Evolutionary conservation across 2,797 vertebrate genomes (phyloP).

Genomic region (Pseudochaenichthys georgianus): DNA sequence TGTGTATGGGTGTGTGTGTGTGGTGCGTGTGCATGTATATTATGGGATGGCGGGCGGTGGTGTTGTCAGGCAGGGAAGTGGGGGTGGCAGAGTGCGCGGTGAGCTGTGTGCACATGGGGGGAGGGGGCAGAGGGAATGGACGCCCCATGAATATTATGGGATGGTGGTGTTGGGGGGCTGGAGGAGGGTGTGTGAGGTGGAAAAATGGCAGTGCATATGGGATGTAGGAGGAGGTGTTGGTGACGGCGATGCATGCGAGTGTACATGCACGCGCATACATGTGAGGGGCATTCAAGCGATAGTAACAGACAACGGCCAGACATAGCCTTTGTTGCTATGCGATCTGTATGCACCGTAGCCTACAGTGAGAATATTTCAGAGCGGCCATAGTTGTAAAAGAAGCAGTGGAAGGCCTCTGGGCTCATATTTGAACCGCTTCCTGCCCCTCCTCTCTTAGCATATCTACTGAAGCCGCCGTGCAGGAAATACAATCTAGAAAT

Average conservation of each 20-base stretch:
- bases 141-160: slow-evolving; percentile 85
- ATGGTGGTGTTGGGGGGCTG: slow-evolving; percentile 65
- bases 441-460: no score
- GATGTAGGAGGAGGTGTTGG: slow-evolving; percentile 74
- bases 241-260: slow-evolving; percentile 62
- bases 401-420: slow-evolving; percentile 49
- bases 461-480: no score
- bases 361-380: slow-evolving; percentile 47
- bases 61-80: slow-evolving; percentile 84
- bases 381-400: slow-evolving; percentile 24
- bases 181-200: slow-evolving; percentile 58
- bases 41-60: slow-evolving; percentile 82
- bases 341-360: slow-evolving; percentile 57
- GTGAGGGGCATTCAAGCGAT: slow-evolving; percentile 69
- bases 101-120: slow-evolving; percentile 71
- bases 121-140: slow-evolving; percentile 78
- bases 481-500: background rate
- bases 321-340: slow-evolving; percentile 77
- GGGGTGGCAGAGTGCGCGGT: slow-evolving; percentile 71
- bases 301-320: slow-evolving; percentile 73
- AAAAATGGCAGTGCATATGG: slow-evolving; percentile 78
- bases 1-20: slow-evolving; percentile 66
- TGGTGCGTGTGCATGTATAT: slow-evolving; percentile 75
- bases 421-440: no score
- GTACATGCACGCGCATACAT: slow-evolving; percentile 51